These are phyloP conservation scores for Hoplodrina blanda DNA, from an alignment of 2,888 invertebrate genomes.

Conservation along the genomic window DNA sequence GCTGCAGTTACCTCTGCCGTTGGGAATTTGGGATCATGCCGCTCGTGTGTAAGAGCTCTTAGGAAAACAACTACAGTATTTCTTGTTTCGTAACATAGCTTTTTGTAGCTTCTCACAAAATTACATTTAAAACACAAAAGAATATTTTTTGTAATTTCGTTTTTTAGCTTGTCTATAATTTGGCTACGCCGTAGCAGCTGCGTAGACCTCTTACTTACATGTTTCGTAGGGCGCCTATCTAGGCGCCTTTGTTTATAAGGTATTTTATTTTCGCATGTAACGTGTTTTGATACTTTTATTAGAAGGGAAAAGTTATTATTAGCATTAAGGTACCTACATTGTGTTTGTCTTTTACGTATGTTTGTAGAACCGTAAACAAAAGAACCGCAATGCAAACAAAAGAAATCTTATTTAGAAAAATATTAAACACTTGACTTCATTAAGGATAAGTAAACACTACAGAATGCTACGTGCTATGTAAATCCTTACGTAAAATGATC, in stretches of 20 bases:
- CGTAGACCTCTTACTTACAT: slow-evolving; percentile 15
- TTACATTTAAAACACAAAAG: neutral
- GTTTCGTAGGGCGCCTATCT: neutral
- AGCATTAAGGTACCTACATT: neutral
- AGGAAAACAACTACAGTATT: neutral
- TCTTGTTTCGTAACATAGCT: neutral
- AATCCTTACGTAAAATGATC: too few relatives aligned
- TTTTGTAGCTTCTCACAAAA: neutral
- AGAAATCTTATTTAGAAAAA: neutral
- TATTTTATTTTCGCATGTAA: too few relatives aligned
- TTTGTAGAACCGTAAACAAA: too few relatives aligned
- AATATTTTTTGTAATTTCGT: neutral
- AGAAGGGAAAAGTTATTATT: too few relatives aligned
- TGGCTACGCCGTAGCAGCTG: slow-evolving; percentile 21
- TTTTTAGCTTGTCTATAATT: neutral
- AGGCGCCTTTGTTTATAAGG: neutral
- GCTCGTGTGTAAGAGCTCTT: too few relatives aligned
- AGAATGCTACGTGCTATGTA: neutral
- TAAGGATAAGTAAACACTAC: neutral
- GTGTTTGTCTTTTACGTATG: neutral
- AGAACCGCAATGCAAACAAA: too few relatives aligned
- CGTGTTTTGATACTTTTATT: too few relatives aligned
- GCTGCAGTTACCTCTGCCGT: too few relatives aligned
- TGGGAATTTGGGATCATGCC: too few relatives aligned
- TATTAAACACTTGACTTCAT: neutral